A percentile compares a stretch with the other conserved stretches of the same genome.
Evolutionary conservation across 2,797 vertebrate genomes (phyloP).

Genomic region (Neostethus bicornis): DNA sequence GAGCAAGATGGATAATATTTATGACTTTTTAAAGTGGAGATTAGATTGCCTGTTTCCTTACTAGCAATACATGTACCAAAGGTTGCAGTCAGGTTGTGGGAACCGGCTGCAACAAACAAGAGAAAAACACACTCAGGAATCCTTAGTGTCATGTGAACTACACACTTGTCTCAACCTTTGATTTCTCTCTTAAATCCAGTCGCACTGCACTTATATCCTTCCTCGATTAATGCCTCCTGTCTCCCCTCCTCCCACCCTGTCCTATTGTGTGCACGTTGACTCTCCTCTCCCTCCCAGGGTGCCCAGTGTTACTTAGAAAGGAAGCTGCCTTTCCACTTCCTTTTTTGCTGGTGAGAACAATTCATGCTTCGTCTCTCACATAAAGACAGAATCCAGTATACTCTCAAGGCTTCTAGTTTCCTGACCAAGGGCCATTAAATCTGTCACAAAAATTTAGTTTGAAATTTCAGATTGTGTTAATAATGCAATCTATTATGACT

Average conservation of each 20-base stretch:
- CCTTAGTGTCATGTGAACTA: constrained; percentile 24
- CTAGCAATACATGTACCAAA: neutral
- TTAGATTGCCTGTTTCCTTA: too few species aligned
- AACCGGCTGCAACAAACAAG: constrained; percentile 25
- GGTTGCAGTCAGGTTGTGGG: constrained; percentile 16
- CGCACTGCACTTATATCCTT: constrained; percentile 54
- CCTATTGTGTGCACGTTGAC: constrained; percentile 64
- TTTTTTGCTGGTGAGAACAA: constrained; percentile 73
- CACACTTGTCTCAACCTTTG: constrained; percentile 21
- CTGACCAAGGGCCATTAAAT: constrained; percentile 10
- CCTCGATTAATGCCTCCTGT: constrained; percentile 45
- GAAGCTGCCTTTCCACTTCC: constrained; percentile 79
- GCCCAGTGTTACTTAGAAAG: constrained; percentile 51
- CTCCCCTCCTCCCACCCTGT: constrained; percentile 45
- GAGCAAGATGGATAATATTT: too few species aligned
- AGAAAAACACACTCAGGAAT: constrained; percentile 3
- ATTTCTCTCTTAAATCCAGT: constrained; percentile 40
- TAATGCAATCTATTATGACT: constrained; percentile 11
- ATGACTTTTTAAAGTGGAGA: too few species aligned
- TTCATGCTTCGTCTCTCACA: constrained; percentile 60
- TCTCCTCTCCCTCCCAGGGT: constrained; percentile 56
- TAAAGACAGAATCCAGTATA: constrained; percentile 16
- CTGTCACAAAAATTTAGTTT: neutral
- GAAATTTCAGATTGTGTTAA: constrained; percentile 10
- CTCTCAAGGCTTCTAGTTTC: constrained; percentile 38